Percentiles rank a stretch among this genome's conserved stretches.
Conservation (phyloP, 2,113 vertebrate species). For the Callionymus lyra region DNA sequence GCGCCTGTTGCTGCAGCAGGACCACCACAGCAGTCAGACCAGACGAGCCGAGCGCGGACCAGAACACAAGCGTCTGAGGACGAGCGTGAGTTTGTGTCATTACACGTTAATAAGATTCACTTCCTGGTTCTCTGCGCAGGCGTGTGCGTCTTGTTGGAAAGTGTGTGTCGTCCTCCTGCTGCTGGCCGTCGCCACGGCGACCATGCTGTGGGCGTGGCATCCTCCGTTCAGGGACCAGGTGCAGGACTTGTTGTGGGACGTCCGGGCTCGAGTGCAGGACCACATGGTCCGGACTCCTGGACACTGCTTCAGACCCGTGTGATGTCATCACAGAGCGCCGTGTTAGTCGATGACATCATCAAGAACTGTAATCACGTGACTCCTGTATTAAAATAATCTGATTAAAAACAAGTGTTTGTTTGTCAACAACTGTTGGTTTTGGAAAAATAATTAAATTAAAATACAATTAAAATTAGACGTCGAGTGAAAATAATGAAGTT, state of each 20-base stretch:
- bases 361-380: too few relatives aligned
- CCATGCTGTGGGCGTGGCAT: conserved; percentile 52
- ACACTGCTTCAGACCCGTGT: conserved; percentile 63
- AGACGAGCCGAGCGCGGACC: conserved; percentile 76
- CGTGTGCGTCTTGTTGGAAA: conserved; percentile 37
- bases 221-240: conserved; percentile 58
- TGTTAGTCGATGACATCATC: too few relatives aligned
- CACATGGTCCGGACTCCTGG: conserved; percentile 51
- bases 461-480: too few relatives aligned
- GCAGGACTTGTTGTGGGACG: conserved; percentile 44
- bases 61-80: conserved; percentile 61
- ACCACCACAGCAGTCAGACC: conserved; percentile 72
- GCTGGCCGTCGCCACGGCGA: conserved; percentile 5
- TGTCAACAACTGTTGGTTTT: too few relatives aligned
- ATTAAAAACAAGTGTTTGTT: too few relatives aligned
- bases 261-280: conserved; percentile 48
- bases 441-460: too few relatives aligned
- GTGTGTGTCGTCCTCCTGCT: conserved; percentile 26
- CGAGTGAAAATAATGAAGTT: too few relatives aligned
- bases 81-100: conserved; percentile 4
- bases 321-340: conserved; percentile 15
- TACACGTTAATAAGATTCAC: neutral
- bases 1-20: conserved; percentile 70
- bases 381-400: too few relatives aligned
- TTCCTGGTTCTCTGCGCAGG: conserved; percentile 7